Base-by-base conservation (phyloP, 37 sponge, comb jelly and placozoan species). In the Chondrosia reniformis region DNA sequence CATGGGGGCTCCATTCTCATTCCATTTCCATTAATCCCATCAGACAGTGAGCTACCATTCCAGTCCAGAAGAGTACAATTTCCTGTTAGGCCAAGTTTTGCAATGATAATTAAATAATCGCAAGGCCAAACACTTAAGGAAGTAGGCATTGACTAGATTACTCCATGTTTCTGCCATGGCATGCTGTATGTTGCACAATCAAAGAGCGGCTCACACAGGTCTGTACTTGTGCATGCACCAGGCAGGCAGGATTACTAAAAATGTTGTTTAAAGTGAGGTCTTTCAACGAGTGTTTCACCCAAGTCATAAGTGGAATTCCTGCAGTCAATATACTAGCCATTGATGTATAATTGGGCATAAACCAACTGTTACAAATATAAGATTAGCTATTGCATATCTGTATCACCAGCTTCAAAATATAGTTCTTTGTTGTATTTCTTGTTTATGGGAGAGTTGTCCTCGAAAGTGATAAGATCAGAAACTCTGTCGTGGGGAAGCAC, bases 61-160 rank as follows among this genome's bases (percentile, higher is more conserved):
- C 58, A 80, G 9, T 55, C 25, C 27, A 82, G 55, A 79, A 43
- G 81, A 32, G 4, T 80, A 3, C 83, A 82, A 34, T 82, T 82
- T 34, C 83, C 76, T 8, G 56, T 76, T 58, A 36, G 31, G 10
- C n/a, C 49, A 4, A 55, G 77, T 15, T 76, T 76, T 76, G 55
- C 39, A 19, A 76, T 76, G 38, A 76, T 77, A 81, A 25, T 75
- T 3, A 81, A 81, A 10, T 78, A 81, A 54, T 77, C 76, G 21
- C 82, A 82, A 82, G 83, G 83, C 65, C 83, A 82, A 9, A 82
- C 65, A 44, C 54, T 82, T 4, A 8, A 82, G 36, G 33, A 22
- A 13, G 63, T 81, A 22, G 78, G 78, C 40, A 34, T 76, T n/a
- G 39, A 55, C 3, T 4, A 71, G 22, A 40, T 25, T 31, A 77